Evolutionary conservation across 2,113 vertebrate species (phyloP).

Genomic region (Urocitellus parryii): DNA sequence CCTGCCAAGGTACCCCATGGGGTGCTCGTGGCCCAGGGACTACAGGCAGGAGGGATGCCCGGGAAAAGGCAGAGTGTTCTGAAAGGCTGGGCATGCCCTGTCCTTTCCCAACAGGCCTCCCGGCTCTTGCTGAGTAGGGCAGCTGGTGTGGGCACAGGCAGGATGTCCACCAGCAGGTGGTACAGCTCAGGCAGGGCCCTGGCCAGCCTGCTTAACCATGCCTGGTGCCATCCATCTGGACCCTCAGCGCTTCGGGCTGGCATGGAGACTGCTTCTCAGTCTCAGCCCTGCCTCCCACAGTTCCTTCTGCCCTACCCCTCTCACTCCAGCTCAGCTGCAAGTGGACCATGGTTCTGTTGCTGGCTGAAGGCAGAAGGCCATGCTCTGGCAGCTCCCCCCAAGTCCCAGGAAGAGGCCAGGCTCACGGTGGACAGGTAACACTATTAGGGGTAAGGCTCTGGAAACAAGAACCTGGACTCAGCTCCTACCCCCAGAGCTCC

Average conservation of each 20-base stretch:
- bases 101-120: not conserved
- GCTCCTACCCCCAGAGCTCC: not conserved
- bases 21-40: not conserved
- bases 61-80: not conserved
- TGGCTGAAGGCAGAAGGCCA: not conserved
- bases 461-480: not conserved
- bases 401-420: not conserved
- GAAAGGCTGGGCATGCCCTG: not conserved
- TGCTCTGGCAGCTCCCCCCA: not conserved
- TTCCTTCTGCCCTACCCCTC: not conserved
- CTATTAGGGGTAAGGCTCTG: not conserved
- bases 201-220: not conserved
- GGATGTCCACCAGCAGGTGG: not conserved
- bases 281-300: not conserved
- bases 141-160: not conserved
- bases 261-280: not conserved
- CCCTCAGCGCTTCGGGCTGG: not conserved
- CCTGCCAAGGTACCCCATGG: too few relatives aligned
- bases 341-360: not conserved
- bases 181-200: not conserved
- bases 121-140: slow-evolving; percentile 10
- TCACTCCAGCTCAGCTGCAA: not conserved
- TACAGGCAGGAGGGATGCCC: not conserved
- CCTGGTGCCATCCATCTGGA: slow-evolving; percentile 61
- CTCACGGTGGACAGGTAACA: not conserved